Conservation (phyloP, 2,797 vertebrate genomes). For the Pitangus sulphuratus region DNA sequence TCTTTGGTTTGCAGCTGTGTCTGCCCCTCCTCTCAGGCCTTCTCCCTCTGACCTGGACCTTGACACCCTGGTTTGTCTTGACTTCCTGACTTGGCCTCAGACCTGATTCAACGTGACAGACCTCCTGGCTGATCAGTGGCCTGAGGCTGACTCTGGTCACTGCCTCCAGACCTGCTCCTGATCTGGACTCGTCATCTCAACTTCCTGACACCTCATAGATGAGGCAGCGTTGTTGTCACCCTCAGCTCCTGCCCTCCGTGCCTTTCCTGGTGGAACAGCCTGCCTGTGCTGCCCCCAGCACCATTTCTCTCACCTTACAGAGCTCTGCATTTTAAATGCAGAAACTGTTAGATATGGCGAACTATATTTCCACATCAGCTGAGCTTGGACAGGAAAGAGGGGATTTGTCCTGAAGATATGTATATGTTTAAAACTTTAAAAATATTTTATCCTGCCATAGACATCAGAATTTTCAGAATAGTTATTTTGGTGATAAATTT, state of each 20-base stretch:
- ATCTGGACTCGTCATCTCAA: neutral
- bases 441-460: neutral
- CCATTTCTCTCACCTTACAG: rapidly evolving
- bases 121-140: neutral
- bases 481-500: neutral
- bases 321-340: neutral
- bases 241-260: neutral
- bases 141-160: neutral
- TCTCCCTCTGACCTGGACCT: neutral
- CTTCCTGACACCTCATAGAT: rapidly evolving
- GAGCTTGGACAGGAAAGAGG: neutral
- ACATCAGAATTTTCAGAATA: neutral
- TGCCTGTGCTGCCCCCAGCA: neutral
- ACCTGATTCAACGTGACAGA: neutral
- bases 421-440: neutral
- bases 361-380: neutral
- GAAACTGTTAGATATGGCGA: neutral
- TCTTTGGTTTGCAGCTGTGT: neutral
- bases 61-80: neutral
- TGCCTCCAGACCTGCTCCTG: neutral
- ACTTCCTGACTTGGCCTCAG: neutral
- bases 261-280: neutral
- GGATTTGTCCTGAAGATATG: neutral
- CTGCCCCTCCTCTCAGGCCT: neutral
- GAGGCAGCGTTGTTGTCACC: neutral